Conservation (phyloP, 2,113 vertebrate species). For the Hoplias malabaricus region DNA sequence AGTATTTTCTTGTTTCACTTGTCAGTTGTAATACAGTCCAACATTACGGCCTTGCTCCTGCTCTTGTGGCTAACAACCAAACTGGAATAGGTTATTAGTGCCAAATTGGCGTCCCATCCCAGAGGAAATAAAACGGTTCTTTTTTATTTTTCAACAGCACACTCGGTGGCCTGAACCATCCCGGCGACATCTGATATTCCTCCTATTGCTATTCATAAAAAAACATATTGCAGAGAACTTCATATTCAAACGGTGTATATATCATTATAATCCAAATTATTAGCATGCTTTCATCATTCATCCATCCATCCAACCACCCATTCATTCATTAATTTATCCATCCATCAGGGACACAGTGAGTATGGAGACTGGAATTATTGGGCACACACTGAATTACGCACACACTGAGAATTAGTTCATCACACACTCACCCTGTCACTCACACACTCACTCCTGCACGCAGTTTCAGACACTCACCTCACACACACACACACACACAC, state of each 20-base stretch:
- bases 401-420: background rate
- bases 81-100: background rate
- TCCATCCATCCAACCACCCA: too few relatives aligned
- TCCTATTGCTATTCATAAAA: background rate
- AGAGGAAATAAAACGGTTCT: background rate
- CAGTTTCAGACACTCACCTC: too few relatives aligned
- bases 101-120: background rate
- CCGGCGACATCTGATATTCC: background rate
- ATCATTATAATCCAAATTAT: background rate
- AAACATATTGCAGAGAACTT: background rate
- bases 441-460: too few relatives aligned
- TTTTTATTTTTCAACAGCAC: background rate
- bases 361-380: background rate
- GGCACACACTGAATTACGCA: background rate
- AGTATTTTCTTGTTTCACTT: slow-evolving; percentile 2
- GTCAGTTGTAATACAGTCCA: background rate
- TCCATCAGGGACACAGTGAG: too few relatives aligned
- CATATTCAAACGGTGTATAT: background rate
- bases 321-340: background rate
- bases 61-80: background rate
- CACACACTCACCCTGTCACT: too few relatives aligned
- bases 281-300: too few relatives aligned
- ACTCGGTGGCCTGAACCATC: background rate
- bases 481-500: background rate
- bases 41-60: background rate